Evolutionary conservation across 2,113 vertebrate species (phyloP).

Genomic region (Pyrgilauda ruficollis): DNA sequence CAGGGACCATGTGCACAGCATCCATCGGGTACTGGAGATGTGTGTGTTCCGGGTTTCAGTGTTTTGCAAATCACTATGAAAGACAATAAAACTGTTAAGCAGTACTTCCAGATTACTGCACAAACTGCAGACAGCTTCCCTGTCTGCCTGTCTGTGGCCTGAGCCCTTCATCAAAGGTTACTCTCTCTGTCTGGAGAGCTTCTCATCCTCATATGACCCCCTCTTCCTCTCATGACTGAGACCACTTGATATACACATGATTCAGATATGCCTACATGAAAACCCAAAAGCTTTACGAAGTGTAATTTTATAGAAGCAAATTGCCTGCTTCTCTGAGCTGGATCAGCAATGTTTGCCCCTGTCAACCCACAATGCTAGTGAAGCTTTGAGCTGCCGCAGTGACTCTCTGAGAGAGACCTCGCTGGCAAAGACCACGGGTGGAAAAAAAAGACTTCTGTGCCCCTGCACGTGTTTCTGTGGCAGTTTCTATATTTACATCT

Average conservation of each 20-base stretch:
- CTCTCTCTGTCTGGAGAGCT: neutral
- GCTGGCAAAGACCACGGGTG: neutral
- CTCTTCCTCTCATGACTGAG: neutral
- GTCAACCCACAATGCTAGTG: neutral
- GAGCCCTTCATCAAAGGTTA: neutral
- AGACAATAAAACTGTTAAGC: neutral
- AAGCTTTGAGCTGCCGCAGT: neutral
- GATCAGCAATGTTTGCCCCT: neutral
- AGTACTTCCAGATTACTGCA: neutral
- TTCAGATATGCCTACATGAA: conserved; percentile 2
- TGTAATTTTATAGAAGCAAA: conserved; percentile 31
- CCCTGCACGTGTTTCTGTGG: neutral
- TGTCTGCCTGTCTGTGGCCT: neutral
- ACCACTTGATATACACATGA: neutral
- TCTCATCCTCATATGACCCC: neutral
- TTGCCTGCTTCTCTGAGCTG: neutral
- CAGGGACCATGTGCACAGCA: neutral
- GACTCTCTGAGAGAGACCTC: neutral
- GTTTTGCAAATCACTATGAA: neutral
- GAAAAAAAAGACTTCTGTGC: neutral
- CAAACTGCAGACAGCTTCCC: neutral
- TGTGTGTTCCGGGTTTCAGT: neutral
- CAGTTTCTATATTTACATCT: conserved; percentile 34
- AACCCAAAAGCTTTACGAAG: neutral
- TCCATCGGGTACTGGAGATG: neutral